Percentiles rank a stretch among this genome's conserved stretches.
phyloP scores from a whole-genome alignment of 2,797 vertebrate genomes.

The Fistularia tabacaria region DNA sequence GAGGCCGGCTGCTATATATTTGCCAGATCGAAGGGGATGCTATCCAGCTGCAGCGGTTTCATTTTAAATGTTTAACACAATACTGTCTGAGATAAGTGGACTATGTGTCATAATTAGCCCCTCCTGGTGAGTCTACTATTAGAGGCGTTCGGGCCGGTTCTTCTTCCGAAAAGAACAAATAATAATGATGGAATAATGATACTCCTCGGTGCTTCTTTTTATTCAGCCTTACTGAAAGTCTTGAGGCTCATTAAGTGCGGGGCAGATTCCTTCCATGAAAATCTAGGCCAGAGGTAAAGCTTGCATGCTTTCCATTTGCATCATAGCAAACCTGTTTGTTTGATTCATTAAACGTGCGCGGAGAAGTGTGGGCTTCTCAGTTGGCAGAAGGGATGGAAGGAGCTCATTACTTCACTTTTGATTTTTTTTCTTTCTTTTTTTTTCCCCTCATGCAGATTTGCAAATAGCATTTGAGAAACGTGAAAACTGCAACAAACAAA shows the following conservation, averaged over 20 bases:
- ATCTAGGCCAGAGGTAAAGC: constrained; percentile 32
- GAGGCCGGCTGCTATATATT: constrained; percentile 9
- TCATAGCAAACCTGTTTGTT: constrained; percentile 33
- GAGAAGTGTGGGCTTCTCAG: constrained; percentile 27
- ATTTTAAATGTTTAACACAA: constrained; percentile 48
- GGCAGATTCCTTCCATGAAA: constrained; percentile 38
- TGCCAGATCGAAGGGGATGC: constrained; percentile 18
- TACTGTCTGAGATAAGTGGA: constrained; percentile 47
- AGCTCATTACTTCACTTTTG: constrained; percentile 23
- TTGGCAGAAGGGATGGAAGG: constrained; percentile 59
- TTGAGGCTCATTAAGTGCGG: constrained; percentile 29
- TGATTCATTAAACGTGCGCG: constrained; percentile 40
- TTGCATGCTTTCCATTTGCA: constrained; percentile 34
- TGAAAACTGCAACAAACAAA: too few species aligned
- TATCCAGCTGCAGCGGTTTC: constrained; percentile 29
- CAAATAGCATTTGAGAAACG: too few species aligned
- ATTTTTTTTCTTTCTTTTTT: too few species aligned
- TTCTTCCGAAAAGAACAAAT: constrained; percentile 44
- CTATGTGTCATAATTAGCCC: constrained; percentile 60
- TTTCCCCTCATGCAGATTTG: too few species aligned
- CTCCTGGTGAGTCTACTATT: constrained; percentile 37
- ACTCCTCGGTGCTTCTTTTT: constrained; percentile 35
- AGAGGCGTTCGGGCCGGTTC: constrained; percentile 22
- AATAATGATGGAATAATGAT: constrained; percentile 44
- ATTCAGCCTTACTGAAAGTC: constrained; percentile 24